These are phyloP conservation scores for Magallana angulata DNA, from an alignment of 1,140 invertebrate genomes.

Conservation along the genomic window DNA sequence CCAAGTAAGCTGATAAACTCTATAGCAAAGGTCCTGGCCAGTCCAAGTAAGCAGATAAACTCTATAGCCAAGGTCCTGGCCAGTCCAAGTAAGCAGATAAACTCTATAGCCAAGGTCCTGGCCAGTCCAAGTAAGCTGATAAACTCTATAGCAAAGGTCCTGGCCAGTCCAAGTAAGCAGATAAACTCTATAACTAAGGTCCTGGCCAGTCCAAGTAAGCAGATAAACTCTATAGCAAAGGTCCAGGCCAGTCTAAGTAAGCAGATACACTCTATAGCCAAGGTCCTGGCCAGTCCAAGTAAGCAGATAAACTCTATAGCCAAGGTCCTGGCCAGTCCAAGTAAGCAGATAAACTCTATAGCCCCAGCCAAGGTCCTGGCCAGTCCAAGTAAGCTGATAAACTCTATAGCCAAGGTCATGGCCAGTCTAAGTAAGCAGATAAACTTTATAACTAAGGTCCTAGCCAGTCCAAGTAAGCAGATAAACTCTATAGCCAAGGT, in stretches of 20 bases:
- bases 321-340: background rate
- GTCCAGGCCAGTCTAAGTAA: background rate
- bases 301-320: background rate
- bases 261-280: background rate
- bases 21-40: background rate
- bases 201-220: constrained; percentile 7
- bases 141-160: background rate
- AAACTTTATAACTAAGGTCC: too few species aligned
- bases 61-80: background rate
- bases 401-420: too few species aligned
- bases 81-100: background rate
- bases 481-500: too few species aligned
- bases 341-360: background rate
- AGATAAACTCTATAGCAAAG: background rate
- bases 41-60: background rate
- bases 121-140: constrained; percentile 4
- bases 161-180: background rate
- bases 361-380: background rate
- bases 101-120: too few species aligned
- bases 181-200: background rate
- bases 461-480: too few species aligned
- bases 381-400: background rate
- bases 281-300: background rate
- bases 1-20: background rate
- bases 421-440: too few species aligned